These are phyloP conservation scores for Phasia obesa DNA, from an alignment of 2,888 invertebrate species.

Conservation along the genomic window DNA sequence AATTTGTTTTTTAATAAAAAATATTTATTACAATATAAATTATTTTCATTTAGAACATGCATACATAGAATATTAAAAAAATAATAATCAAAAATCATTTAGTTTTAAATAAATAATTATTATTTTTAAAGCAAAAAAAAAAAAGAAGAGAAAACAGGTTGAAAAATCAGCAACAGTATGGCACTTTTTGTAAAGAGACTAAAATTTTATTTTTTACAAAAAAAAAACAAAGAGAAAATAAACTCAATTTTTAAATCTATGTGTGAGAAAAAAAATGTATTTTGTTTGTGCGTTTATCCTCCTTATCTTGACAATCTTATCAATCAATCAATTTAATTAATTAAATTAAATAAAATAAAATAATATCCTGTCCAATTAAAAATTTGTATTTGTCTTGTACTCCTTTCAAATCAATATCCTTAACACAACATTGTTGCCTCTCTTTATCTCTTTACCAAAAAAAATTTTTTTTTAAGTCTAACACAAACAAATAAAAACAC, in stretches of 20 bases:
- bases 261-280: constrained; percentile 62
- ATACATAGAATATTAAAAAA: constrained; percentile 61
- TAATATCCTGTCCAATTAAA: background rate
- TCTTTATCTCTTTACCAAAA: background rate
- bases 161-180: constrained; percentile 68
- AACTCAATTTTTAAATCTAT: constrained; percentile 62
- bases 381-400: too few relatives aligned
- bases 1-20: constrained; percentile 6
- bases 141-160: constrained; percentile 50
- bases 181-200: constrained; percentile 50
- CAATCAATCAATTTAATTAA: background rate
- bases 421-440: background rate
- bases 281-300: constrained; percentile 69
- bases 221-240: constrained; percentile 12
- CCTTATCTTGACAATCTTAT: background rate
- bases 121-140: constrained; percentile 34
- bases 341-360: background rate
- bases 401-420: constrained; percentile 28
- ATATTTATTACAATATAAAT: background rate
- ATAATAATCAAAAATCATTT: constrained; percentile 58
- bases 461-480: constrained; percentile 37
- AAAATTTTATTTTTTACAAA: constrained; percentile 7
- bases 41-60: constrained; percentile 67
- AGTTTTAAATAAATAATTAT: constrained; percentile 33
- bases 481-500: constrained; percentile 71